Evolutionary conservation across 2,888 invertebrate species (phyloP).

Genomic region (Drosophila meridiana): DNA sequence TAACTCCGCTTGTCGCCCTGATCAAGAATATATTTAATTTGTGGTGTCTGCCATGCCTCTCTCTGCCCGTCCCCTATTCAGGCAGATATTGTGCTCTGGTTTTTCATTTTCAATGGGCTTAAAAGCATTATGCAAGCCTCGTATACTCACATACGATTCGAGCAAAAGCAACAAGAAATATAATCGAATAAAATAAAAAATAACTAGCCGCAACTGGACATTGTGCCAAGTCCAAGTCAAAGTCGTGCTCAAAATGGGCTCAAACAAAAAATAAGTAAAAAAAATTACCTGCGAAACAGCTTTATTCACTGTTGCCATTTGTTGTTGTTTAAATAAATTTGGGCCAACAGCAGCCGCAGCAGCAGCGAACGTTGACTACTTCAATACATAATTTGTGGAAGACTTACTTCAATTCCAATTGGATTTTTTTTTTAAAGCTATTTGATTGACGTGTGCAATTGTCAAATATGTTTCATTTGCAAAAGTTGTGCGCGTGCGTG

Average conservation of each 20-base stretch:
- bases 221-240: conserved; percentile 54
- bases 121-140: conserved; percentile 55
- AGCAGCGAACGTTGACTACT: conserved; percentile 12
- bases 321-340: conserved; percentile 31
- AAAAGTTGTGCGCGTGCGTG: conserved; percentile 3
- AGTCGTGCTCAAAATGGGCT: conserved; percentile 37
- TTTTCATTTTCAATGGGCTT: too few relatives aligned
- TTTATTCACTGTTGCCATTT: conserved; percentile 42
- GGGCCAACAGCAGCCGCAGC: conserved; percentile 28
- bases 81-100: too few relatives aligned
- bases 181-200: conserved; percentile 5
- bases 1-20: too few relatives aligned
- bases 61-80: too few relatives aligned
- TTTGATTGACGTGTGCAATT: conserved; percentile 51
- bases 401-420: conserved; percentile 25
- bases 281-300: conserved; percentile 40
- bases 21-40: not conserved
- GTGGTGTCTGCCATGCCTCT: too few relatives aligned
- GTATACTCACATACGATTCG: conserved; percentile 33
- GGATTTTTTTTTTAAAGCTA: conserved; percentile 8
- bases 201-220: conserved; percentile 43
- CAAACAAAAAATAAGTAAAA: conserved; percentile 8
- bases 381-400: conserved; percentile 38
- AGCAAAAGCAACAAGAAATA: conserved; percentile 11
- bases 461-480: conserved; percentile 37